phyloP scores from a whole-genome alignment of 2,888 invertebrate species.

The Watsonalla binaria region DNA sequence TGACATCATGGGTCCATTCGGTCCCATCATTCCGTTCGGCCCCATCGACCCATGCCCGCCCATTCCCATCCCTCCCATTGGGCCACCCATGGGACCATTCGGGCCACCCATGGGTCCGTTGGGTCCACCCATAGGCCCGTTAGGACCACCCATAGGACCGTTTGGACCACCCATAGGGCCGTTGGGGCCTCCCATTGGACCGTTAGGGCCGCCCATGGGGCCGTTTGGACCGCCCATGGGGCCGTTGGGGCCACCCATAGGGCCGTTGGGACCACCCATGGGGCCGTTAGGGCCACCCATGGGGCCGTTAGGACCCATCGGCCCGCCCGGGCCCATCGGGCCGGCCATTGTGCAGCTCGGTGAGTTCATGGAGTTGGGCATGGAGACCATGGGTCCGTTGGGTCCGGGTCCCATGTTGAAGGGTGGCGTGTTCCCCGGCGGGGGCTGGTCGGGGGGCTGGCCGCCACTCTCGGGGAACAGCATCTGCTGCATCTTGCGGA shows the following conservation, averaged over 20 bases:
- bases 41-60: constrained; percentile 59
- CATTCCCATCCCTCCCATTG: constrained; percentile 59
- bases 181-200: constrained; percentile 60
- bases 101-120: constrained; percentile 49
- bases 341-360: constrained; percentile 72
- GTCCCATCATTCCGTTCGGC: constrained; percentile 68
- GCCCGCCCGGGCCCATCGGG: constrained; percentile 57
- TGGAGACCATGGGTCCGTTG: constrained; percentile 69
- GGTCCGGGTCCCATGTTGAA: constrained; percentile 69
- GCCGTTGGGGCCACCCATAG: constrained; percentile 18
- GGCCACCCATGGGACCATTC: constrained; percentile 61
- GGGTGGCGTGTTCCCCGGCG: constrained; percentile 65
- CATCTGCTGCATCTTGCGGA: constrained; percentile 95
- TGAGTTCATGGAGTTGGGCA: constrained; percentile 65
- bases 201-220: constrained; percentile 55
- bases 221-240: constrained; percentile 50
- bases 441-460: constrained; percentile 61
- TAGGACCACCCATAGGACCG: constrained; percentile 23
- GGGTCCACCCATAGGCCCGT: constrained; percentile 47
- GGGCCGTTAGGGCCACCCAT: constrained; percentile 58
- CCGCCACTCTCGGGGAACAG: constrained; percentile 88
- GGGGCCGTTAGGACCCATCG: constrained; percentile 61
- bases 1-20: constrained; percentile 65
- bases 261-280: constrained; percentile 49
- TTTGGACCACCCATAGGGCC: constrained; percentile 51